Evolutionary conservation across 2,113 vertebrate genomes (phyloP).

Genomic region (Podarcis muralis): DNA sequence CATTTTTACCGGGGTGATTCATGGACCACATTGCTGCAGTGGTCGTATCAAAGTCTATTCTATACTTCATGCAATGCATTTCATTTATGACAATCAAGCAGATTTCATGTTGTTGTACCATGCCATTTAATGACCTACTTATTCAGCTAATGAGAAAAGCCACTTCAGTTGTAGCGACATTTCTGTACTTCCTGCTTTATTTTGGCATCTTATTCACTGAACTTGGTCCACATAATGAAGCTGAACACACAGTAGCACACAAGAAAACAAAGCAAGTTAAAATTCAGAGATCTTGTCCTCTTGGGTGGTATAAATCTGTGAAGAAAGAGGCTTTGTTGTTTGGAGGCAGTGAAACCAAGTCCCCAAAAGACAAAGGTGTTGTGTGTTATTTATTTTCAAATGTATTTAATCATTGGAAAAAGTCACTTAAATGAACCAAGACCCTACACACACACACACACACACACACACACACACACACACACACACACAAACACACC

Average conservation of each 20-base stretch:
- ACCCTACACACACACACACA: no score
- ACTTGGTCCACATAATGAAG: not conserved
- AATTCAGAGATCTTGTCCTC: no score
- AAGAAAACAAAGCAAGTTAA: not conserved
- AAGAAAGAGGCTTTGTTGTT: no score
- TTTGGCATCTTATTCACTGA: not conserved
- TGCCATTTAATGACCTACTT: conserved; percentile 65
- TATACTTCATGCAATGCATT: not conserved
- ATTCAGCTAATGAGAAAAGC: conserved; percentile 6
- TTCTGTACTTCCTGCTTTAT: conserved; percentile 50
- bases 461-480: no score
- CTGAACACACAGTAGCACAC: not conserved
- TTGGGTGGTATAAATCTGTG: no score
- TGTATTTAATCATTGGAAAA: no score
- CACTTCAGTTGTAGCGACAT: conserved; percentile 54
- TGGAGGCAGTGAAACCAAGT: no score
- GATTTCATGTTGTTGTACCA: not conserved
- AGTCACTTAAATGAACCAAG: no score
- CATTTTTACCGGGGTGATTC: conserved; percentile 8
- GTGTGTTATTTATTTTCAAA: no score
- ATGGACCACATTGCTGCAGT: not conserved
- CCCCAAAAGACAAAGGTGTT: no score
- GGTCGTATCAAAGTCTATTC: not conserved
- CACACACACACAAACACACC: no score
- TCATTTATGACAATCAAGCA: not conserved